Base-by-base conservation (phyloP, 35 echinoderm and acorn worm species). In the Apostichopus parvimensis region DNA sequence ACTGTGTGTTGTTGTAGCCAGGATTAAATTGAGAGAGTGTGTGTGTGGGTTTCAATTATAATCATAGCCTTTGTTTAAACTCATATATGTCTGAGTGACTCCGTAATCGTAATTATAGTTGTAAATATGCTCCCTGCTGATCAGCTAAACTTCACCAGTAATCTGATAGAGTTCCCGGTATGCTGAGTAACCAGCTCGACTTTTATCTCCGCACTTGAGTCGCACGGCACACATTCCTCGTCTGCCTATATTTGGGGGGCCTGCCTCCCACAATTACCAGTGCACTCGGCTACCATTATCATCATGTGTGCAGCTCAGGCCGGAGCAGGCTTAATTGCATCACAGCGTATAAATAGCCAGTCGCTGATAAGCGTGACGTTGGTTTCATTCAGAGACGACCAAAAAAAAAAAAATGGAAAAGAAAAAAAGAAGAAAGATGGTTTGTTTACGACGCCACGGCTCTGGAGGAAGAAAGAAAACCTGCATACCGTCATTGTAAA, bases 201-300 rank as follows among this genome's bases (percentile, higher is more conserved):
- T 14, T 45, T 84, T 84, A 84, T 84, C 81, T 18, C 20, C 8
- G 81, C n/a, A 12, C 81, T 60, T 75, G 17, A 75, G 14, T 24
- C 64, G 18, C 6, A 9, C 13, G 21, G 21, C 71, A 75, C 71
- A 20, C 81, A 84, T 84, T 84, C 81, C 81, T 2, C 17, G 15
- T 18, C 81, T 58, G 17, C 81, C 81, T 84, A 45, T 84, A 84
- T 84, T 84, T 84, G 81, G 81, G 81, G n/a, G 81, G 25, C 79
- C 55, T 82, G 79, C 79, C 53, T 22, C 53, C 17, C 57, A 58
- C 81, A 84, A 58, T 84, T 56, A 59, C 13, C 34, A 45, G 34
- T 45, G 34, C 57, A 59, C 21, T n/a, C 4, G 81, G 57, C 17
- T 84, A 22, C 56, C 28, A 18, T 20, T 18, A 20, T 18, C 71